Percentiles rank a stretch among this genome's conserved stretches.
Conservation (phyloP, 2,113 vertebrate genomes). For the Melanerpes aurifrons region DNA sequence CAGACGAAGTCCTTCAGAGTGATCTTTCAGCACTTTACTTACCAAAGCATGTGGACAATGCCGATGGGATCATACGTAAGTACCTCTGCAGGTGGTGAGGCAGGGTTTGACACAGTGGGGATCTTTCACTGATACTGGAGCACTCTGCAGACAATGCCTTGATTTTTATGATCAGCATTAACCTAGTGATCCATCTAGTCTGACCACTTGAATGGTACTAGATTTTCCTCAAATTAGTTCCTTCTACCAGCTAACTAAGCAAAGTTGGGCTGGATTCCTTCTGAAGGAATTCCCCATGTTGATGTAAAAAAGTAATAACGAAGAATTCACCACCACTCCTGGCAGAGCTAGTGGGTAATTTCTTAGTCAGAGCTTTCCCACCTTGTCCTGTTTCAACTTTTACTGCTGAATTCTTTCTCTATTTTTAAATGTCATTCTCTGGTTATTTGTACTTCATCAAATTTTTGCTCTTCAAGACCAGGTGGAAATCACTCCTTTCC, state of each 20-base stretch:
- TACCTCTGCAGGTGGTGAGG: not conserved
- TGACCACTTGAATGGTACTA: not conserved
- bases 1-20: conserved; percentile 90
- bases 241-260: not conserved
- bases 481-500: not conserved
- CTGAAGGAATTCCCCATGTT: fast-evolving
- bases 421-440: not conserved
- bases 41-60: conserved; percentile 84
- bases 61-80: conserved; percentile 91
- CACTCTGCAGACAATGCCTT: not conserved
- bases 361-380: not conserved
- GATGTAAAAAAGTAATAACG: not conserved
- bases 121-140: not conserved
- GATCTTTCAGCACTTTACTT: conserved; percentile 89
- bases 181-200: not conserved
- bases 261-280: fast-evolving
- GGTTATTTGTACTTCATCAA: not conserved
- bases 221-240: not conserved
- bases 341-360: not conserved
- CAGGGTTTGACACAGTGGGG: not conserved
- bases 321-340: not conserved
- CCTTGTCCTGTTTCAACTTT: not conserved
- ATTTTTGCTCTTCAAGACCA: not conserved
- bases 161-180: not conserved
- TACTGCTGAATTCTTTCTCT: not conserved